These are phyloP conservation scores for Thermophis baileyi DNA, from an alignment of 2,113 vertebrate species.

Conservation along the genomic window DNA sequence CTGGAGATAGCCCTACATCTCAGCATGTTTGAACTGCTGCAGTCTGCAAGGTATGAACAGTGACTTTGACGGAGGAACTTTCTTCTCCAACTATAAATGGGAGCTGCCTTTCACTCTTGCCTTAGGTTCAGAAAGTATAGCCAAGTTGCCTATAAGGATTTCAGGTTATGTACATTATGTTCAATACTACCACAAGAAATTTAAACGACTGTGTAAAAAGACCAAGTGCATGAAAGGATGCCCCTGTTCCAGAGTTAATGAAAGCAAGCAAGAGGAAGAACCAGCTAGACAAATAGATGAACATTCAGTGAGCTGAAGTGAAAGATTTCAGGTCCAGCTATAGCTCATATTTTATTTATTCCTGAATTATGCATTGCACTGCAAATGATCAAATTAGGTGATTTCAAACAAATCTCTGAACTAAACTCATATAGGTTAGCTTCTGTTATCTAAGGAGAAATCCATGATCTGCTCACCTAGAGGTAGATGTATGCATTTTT, in stretches of 20 bases:
- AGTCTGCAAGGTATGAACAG: neutral
- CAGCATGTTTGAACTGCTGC: neutral
- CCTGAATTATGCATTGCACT: conserved; percentile 34
- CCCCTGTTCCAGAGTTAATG: neutral
- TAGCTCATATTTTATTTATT: conserved; percentile 43
- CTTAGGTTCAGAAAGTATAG: neutral
- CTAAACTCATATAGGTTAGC: neutral
- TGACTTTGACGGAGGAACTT: neutral
- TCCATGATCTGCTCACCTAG: neutral
- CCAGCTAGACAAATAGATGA: neutral
- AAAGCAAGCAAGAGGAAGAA: rapidly evolving
- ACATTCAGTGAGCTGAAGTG: neutral
- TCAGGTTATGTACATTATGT: neutral
- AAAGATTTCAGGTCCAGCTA: conserved; percentile 2
- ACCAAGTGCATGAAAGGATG: neutral
- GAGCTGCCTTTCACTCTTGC: neutral
- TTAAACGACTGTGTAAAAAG: neutral
- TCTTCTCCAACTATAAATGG: neutral
- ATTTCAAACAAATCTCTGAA: conserved; percentile 20
- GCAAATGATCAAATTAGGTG: conserved; percentile 14
- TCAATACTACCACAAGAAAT: neutral
- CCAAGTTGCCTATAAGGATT: neutral
- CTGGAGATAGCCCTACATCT: neutral
- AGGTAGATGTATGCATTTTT: neutral
- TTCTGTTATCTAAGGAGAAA: neutral